These are phyloP conservation scores for Ptiloglossa arizonensis DNA, from an alignment of 1,140 invertebrate genomes.

Conservation along the genomic window DNA sequence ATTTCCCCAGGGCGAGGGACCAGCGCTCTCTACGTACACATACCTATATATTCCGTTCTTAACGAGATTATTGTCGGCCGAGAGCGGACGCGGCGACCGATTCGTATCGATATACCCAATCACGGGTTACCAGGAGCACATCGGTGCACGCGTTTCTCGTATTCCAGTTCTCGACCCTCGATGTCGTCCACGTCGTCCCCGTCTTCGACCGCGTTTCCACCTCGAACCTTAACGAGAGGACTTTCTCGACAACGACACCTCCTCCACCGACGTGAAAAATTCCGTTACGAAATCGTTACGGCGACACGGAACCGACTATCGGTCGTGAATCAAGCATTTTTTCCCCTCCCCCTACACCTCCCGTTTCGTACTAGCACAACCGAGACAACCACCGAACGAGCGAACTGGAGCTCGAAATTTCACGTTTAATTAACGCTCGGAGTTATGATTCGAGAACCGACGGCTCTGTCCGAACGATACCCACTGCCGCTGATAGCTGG, in stretches of 20 bases:
- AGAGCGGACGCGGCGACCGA: slow-evolving; percentile 53
- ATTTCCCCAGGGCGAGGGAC: slow-evolving; percentile 58
- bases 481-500: not conserved
- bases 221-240: slow-evolving; percentile 47
- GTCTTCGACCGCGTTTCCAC: slow-evolving; percentile 25
- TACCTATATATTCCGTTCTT: too few species aligned
- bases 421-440: slow-evolving; percentile 39
- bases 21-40: too few species aligned
- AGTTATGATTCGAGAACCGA: slow-evolving; percentile 32
- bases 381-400: too few species aligned
- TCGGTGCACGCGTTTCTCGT: slow-evolving; percentile 37
- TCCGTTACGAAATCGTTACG: too few species aligned
- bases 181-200: too few species aligned
- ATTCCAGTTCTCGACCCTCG: not conserved
- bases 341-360: too few species aligned
- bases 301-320: slow-evolving; percentile 24
- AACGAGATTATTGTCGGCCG: slow-evolving; percentile 67
- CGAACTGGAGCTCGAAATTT: slow-evolving; percentile 2
- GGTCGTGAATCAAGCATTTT: slow-evolving; percentile 32
- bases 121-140: slow-evolving; percentile 39
- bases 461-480: slow-evolving; percentile 11
- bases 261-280: slow-evolving; percentile 24
- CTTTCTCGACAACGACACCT: slow-evolving; percentile 51
- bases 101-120: slow-evolving; percentile 64
- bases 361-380: too few species aligned